Percentiles rank a stretch among this genome's conserved stretches.
Evolutionary conservation across 2,113 vertebrate species (phyloP).

Genomic region (Bos indicus): DNA sequence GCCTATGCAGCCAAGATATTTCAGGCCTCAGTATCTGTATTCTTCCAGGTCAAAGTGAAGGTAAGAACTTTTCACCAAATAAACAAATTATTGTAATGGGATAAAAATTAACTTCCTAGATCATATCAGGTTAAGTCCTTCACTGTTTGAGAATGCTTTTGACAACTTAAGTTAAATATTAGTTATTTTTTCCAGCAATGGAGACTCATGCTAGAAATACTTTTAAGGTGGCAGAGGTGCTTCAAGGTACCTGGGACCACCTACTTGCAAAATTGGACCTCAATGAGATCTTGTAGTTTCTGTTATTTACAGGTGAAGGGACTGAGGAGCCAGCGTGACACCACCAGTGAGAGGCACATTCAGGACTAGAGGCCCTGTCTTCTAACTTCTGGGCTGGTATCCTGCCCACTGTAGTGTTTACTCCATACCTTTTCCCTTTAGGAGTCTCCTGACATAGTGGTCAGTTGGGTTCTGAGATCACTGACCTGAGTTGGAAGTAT

Average conservation of each 20-base stretch:
- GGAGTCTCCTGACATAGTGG: not conserved
- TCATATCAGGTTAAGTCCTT: not conserved
- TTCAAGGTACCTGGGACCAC: not conserved
- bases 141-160: not conserved
- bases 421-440: not conserved
- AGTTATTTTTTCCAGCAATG: not conserved
- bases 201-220: not conserved
- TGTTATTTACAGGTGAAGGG: not conserved
- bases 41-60: not conserved
- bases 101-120: not conserved
- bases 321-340: not conserved
- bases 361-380: not conserved
- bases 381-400: not conserved
- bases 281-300: not conserved
- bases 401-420: fast-evolving
- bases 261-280: not conserved
- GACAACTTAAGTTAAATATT: not conserved
- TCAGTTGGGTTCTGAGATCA: not conserved
- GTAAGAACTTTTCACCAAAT: not conserved
- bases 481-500: not conserved
- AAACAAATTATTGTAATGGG: not conserved
- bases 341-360: not conserved
- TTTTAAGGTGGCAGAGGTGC: not conserved
- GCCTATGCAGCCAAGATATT: not conserved
- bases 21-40: not conserved